Evolutionary conservation across 92 coral and sea anemone genomes (phyloP).

Genomic region (Desmophyllum pertusum): DNA sequence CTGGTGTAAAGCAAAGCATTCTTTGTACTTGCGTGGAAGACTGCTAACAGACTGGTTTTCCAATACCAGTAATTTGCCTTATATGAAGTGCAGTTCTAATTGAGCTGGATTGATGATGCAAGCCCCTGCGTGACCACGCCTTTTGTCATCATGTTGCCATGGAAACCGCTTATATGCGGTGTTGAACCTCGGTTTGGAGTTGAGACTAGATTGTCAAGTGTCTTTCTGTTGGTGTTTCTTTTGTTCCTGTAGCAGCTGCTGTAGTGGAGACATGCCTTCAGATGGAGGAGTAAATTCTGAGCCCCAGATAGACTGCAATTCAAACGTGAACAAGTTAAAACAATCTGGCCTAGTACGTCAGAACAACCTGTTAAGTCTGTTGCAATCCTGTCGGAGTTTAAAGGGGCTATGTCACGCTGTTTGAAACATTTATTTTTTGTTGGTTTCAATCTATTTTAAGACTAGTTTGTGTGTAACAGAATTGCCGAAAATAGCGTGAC

Average conservation of each 20-base stretch:
- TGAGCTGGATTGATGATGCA: slow-evolving; percentile 20
- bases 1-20: slow-evolving; percentile 11
- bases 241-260: slow-evolving; percentile 95
- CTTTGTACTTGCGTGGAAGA: background rate
- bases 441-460: too few species aligned
- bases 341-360: too few species aligned
- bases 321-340: background rate
- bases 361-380: background rate
- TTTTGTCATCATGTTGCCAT: slow-evolving; percentile 16
- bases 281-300: slow-evolving; percentile 77
- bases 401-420: too few species aligned
- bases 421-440: too few species aligned
- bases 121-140: slow-evolving; percentile 24
- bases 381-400: too few species aligned
- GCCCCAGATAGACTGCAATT: slow-evolving; percentile 90
- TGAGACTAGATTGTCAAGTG: slow-evolving; percentile 19
- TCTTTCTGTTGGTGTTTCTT: slow-evolving; percentile 84
- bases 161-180: slow-evolving; percentile 30
- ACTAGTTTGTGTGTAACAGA: too few species aligned
- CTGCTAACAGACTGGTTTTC: slow-evolving; percentile 13
- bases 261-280: slow-evolving; percentile 92
- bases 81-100: slow-evolving; percentile 33
- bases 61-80: slow-evolving; percentile 7
- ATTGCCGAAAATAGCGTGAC: too few species aligned
- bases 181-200: slow-evolving; percentile 21